Evolutionary conservation across 1,140 invertebrate genomes (phyloP).

Genomic region (Doryteuthis pealeii): DNA sequence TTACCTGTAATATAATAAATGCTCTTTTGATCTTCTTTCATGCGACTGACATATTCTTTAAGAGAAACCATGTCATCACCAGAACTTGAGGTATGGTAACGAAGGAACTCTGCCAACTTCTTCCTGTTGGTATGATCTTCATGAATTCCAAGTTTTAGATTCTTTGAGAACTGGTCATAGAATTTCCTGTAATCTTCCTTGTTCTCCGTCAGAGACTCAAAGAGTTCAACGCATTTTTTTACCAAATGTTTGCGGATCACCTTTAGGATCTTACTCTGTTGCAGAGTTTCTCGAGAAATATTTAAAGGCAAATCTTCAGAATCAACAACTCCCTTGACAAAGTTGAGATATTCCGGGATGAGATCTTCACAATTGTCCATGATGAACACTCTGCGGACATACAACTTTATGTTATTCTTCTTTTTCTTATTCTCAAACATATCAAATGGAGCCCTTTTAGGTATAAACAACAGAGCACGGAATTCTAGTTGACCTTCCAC

Average conservation of each 20-base stretch:
- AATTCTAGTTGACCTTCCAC: background rate
- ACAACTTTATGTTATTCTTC: constrained; percentile 98
- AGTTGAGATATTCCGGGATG: constrained; percentile 97
- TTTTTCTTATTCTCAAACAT: constrained; percentile 97
- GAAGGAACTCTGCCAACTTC: constrained; percentile 87
- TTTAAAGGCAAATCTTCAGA: constrained; percentile 97
- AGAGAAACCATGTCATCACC: constrained; percentile 91
- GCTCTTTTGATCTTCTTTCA: constrained; percentile 97
- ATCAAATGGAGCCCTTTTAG: constrained; percentile 25
- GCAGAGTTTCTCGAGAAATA: constrained; percentile 98
- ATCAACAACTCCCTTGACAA: constrained; percentile 97
- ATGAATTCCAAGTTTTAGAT: constrained; percentile 96
- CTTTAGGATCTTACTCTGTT: constrained; percentile 98
- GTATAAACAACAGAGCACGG: background rate
- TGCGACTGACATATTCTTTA: constrained; percentile 93
- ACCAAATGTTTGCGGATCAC: constrained; percentile 96
- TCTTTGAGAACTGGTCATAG: constrained; percentile 98
- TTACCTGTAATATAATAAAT: constrained; percentile 98
- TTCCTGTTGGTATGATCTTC: constrained; percentile 94
- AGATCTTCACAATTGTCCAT: constrained; percentile 99
- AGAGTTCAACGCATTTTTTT: constrained; percentile 96
- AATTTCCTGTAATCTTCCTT: constrained; percentile 98
- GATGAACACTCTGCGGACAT: constrained; percentile 95
- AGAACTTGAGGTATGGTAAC: constrained; percentile 88
- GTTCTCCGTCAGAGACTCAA: constrained; percentile 93